phyloP scores from a whole-genome alignment of 2,888 invertebrate genomes.

The Andricus curvator region DNA sequence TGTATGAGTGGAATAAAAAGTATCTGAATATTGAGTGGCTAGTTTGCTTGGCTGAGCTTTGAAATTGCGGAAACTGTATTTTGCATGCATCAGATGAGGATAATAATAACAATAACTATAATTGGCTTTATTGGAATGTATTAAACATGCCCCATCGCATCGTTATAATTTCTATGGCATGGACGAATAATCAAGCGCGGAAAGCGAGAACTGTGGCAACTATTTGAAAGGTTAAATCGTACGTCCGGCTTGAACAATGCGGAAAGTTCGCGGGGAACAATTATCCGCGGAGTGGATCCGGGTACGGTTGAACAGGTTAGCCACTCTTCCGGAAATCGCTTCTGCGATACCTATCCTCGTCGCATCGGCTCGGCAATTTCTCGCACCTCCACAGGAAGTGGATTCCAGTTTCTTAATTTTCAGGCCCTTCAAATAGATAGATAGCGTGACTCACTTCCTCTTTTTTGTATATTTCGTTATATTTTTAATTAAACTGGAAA shows the following conservation, averaged over 20 bases:
- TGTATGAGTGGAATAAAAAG: background rate
- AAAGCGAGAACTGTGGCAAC: conserved; percentile 37
- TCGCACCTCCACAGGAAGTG: conserved; percentile 18
- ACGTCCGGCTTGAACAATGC: conserved; percentile 40
- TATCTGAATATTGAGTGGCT: background rate
- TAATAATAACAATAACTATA: conserved; percentile 41
- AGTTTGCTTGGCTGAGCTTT: conserved; percentile 11
- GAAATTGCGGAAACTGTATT: conserved; percentile 22
- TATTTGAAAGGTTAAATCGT: conserved; percentile 40
- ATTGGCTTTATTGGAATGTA: conserved; percentile 41
- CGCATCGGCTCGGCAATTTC: background rate
- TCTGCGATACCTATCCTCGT: conserved; percentile 27
- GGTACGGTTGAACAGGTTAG: conserved; percentile 39
- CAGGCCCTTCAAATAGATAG: background rate
- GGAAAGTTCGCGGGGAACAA: conserved; percentile 41
- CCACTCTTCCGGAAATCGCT: conserved; percentile 40
- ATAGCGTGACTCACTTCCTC: background rate
- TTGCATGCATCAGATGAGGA: conserved; percentile 31
- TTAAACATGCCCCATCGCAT: conserved; percentile 38
- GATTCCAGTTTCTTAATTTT: background rate
- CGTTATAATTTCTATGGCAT: conserved; percentile 38
- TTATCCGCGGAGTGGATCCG: conserved; percentile 38
- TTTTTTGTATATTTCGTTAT: too few relatives aligned
- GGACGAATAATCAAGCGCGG: conserved; percentile 42
- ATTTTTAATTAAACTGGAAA: too few relatives aligned